Conservation (phyloP, 2,113 vertebrate species). For the Crotalus viridis region DNA sequence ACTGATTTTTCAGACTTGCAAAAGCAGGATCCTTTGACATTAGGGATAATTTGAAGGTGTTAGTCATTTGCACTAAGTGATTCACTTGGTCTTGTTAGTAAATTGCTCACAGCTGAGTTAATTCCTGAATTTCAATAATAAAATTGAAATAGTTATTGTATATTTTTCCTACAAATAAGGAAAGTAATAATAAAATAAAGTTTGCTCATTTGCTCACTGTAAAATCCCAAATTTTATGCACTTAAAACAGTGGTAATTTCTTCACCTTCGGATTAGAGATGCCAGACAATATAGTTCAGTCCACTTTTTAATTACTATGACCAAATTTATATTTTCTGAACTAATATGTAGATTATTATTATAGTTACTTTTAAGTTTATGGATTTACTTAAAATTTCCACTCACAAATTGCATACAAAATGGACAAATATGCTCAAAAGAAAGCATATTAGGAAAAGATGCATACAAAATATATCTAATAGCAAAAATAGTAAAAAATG, state of each 20-base stretch:
- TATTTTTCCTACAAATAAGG: slow-evolving; percentile 63
- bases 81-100: not conserved
- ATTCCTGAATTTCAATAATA: not conserved
- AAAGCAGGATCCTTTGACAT: not conserved
- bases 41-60: not conserved
- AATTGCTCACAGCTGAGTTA: not conserved
- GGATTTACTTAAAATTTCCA: not conserved
- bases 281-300: not conserved
- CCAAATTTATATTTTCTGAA: not conserved
- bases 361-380: not conserved
- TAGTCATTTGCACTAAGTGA: not conserved
- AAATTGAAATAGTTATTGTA: not conserved
- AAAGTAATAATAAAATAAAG: slow-evolving; percentile 71
- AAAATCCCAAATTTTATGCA: slow-evolving; percentile 75
- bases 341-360: not conserved
- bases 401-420: not conserved
- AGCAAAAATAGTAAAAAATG: not conserved
- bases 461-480: not conserved
- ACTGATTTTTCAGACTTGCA: not conserved
- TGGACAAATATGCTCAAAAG: not conserved
- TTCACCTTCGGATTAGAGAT: not conserved
- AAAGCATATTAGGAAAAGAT: not conserved
- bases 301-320: not conserved
- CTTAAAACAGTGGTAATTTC: slow-evolving; percentile 78
- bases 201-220: slow-evolving; percentile 69